Conservation (phyloP, 2,888 invertebrate species). For the Drosophila birchii region DNA sequence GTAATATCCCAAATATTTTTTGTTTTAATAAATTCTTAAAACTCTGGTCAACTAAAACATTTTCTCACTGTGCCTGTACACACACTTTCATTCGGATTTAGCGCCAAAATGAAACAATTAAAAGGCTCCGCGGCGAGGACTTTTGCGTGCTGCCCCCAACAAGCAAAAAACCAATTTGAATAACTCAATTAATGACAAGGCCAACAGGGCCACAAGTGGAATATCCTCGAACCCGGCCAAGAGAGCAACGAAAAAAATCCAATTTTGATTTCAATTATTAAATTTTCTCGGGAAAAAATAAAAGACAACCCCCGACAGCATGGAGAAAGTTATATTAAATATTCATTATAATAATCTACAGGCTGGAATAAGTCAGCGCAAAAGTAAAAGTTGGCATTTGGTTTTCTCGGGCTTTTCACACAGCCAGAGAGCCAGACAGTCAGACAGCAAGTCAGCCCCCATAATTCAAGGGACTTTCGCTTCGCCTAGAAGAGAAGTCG, state of each 20-base stretch:
- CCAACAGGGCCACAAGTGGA: slow-evolving; percentile 33
- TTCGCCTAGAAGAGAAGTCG: slow-evolving; percentile 26
- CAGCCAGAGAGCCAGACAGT: slow-evolving; percentile 4
- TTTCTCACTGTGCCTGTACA: not conserved
- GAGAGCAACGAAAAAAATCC: slow-evolving; percentile 23
- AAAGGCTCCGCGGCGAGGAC: slow-evolving; percentile 44
- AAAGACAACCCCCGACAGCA: slow-evolving; percentile 10
- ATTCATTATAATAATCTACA: slow-evolving; percentile 74
- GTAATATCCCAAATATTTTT: too few relatives aligned
- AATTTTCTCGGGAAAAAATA: slow-evolving; percentile 28
- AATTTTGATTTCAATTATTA: slow-evolving; percentile 57
- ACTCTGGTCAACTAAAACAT: not conserved
- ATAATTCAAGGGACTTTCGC: slow-evolving; percentile 61
- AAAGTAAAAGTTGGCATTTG: slow-evolving; percentile 58
- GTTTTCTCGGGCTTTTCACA: slow-evolving; percentile 25
- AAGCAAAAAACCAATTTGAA: slow-evolving; percentile 53
- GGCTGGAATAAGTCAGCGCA: slow-evolving; percentile 42
- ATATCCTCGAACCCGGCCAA: slow-evolving; percentile 18
- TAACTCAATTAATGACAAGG: slow-evolving; percentile 58
- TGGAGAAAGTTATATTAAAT: slow-evolving; percentile 66
- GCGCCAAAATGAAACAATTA: slow-evolving; percentile 61
- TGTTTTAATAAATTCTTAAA: too few relatives aligned
- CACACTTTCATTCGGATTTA: slow-evolving; percentile 15
- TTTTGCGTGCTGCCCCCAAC: slow-evolving; percentile 36
- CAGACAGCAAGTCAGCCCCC: slow-evolving; percentile 27